Base-by-base conservation (phyloP, 2,113 vertebrate species). In the Mobula hypostoma region DNA sequence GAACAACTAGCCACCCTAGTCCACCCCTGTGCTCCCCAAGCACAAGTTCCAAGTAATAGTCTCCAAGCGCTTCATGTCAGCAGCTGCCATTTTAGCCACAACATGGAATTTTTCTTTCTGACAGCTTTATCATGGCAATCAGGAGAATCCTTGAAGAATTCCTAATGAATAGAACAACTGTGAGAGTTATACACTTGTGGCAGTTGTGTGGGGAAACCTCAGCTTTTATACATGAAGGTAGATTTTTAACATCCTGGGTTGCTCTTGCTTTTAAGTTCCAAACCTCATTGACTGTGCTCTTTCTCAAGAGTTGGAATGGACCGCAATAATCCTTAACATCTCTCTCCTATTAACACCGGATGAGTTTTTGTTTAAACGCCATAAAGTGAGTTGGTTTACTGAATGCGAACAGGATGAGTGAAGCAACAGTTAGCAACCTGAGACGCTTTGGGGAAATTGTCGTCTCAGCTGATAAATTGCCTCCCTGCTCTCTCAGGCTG, bases 401-500 rank as follows among this genome's bases (percentile, higher is more conserved):
- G 82, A 87, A 61, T n/a, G 48, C 56, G 29, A 87, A 87, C 83
- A 87, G 83, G 24, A 58, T 63, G 56, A 87, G 83, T 87, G 58
- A 61, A 63, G 82, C 48, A 40, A 48, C 82, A 58, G 82, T 85
- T 48, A 85, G 83, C 83, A 87, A 58, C 29, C 56, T n/a, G 56
- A 87, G 82, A 56, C 11, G 58, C 83, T 87, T 87, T 87, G 83
- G 3, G 83, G 83, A 56, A 61, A n/a, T 61, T 87, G 83, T 87
- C 83, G 61, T 61, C 58, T 61, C 83, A 87, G 56, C 56, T 61
- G 83, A 87, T 87, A 61, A 87, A 87, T 87, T 14, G 29, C 21
- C 56, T 87, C 56, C 83, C 83, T 29, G 3, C 5, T 56, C 83
- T 87, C 83, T 15, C 56, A 29, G 56, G 24, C 48, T 27, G 48